phyloP scores from a whole-genome alignment of 2,797 vertebrate species.

The Malacoraja senta region DNA sequence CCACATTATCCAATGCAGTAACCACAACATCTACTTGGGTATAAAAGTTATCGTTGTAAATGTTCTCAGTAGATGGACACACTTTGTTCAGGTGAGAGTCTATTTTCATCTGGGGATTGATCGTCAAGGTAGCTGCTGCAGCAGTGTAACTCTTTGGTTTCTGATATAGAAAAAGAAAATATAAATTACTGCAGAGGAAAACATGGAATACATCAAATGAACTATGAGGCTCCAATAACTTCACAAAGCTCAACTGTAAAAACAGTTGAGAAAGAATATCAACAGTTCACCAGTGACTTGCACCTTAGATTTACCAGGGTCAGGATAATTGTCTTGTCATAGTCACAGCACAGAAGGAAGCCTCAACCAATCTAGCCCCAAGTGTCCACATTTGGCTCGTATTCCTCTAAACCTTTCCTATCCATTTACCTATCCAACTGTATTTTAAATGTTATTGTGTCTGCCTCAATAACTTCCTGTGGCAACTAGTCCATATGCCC shows the following conservation, averaged over 20 bases:
- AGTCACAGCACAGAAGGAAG: no score
- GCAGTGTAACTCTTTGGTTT: slow-evolving; percentile 94
- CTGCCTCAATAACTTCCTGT: no score
- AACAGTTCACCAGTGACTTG: neutral
- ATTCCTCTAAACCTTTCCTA: no score
- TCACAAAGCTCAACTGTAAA: neutral
- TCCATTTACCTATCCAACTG: no score
- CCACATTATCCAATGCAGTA: slow-evolving; percentile 92
- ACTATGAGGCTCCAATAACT: neutral
- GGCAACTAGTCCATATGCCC: no score
- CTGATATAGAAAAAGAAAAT: slow-evolving; percentile 52
- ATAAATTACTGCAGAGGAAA: neutral
- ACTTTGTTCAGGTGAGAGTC: slow-evolving; percentile 89
- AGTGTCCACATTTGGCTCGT: no score
- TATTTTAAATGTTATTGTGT: no score
- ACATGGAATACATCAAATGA: neutral
- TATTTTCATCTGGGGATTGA: slow-evolving; percentile 83
- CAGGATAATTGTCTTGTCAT: no score
- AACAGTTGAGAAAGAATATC: neutral
- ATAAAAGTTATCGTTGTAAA: slow-evolving; percentile 83
- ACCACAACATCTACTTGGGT: slow-evolving; percentile 74
- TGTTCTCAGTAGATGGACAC: slow-evolving; percentile 83
- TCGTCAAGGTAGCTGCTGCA: slow-evolving; percentile 74
- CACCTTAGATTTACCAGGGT: neutral
- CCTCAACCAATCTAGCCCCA: no score